phyloP scores from a whole-genome alignment of 2,113 vertebrate species.

The Caloenas nicobarica region DNA sequence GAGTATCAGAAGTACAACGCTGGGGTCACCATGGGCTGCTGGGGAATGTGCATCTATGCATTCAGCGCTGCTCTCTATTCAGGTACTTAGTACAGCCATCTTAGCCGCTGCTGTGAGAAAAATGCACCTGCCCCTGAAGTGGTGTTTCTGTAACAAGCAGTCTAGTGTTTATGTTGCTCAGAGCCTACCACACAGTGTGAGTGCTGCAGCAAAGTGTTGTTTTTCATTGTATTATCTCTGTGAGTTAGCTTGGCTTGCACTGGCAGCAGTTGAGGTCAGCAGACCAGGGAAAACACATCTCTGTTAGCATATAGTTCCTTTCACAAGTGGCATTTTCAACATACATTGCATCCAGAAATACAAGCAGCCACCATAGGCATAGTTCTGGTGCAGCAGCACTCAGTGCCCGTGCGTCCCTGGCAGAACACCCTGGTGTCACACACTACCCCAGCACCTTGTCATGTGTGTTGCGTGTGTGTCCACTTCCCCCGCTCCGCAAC shows the following conservation, averaged over 20 bases:
- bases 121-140: not conserved
- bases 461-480: accelerated
- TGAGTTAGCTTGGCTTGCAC: not conserved
- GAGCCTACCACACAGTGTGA: not conserved
- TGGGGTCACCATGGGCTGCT: constrained; percentile 96
- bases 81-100: constrained; percentile 72
- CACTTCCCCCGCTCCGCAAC: accelerated
- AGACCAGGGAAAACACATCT: not conserved
- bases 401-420: accelerated
- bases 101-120: not conserved
- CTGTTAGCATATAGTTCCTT: not conserved
- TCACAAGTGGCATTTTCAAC: not conserved
- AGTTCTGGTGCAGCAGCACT: not conserved
- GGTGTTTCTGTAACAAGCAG: not conserved
- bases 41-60: constrained; percentile 99
- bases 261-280: not conserved
- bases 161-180: not conserved
- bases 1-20: constrained; percentile 92
- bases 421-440: accelerated
- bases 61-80: constrained; percentile 98
- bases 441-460: too few relatives aligned
- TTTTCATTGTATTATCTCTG: not conserved
- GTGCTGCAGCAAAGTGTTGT: not conserved
- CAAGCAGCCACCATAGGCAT: not conserved
- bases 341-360: not conserved